These are phyloP conservation scores for Drosophila watanabei DNA, from an alignment of 1,140 invertebrate species.

Conservation along the genomic window DNA sequence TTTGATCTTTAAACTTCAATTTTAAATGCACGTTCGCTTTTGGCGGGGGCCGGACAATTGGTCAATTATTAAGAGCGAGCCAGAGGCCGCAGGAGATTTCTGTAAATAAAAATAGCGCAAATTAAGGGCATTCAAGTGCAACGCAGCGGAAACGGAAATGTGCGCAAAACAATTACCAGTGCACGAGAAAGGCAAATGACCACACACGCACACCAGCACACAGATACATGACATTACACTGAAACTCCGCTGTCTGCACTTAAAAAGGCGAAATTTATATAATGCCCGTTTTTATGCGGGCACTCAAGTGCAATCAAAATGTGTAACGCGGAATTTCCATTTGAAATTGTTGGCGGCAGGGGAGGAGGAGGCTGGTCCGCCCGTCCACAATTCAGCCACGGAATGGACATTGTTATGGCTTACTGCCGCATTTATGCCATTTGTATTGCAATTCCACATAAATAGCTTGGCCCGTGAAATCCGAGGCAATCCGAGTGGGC, in stretches of 20 bases:
- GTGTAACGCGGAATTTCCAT: conserved; percentile 75
- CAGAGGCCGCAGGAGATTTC: conserved; percentile 25
- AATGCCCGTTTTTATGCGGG: conserved; percentile 74
- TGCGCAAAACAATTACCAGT: conserved; percentile 75
- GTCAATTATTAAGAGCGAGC: conserved; percentile 57
- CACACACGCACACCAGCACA: conserved; percentile 12
- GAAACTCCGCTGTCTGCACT: conserved; percentile 55
- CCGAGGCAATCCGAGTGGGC: not conserved
- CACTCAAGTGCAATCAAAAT: conserved; percentile 80
- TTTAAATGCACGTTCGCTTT: conserved; percentile 28
- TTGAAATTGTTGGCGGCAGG: conserved; percentile 26
- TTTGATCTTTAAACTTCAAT: not conserved
- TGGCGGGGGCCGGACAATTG: conserved; percentile 47
- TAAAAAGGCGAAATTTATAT: conserved; percentile 68
- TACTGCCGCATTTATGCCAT: conserved; percentile 28
- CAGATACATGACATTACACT: conserved; percentile 34
- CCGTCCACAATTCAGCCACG: conserved; percentile 59
- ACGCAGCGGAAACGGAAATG: conserved; percentile 78
- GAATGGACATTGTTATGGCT: conserved; percentile 66
- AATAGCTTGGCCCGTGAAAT: conserved; percentile 18
- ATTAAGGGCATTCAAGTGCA: conserved; percentile 79
- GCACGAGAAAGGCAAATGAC: conserved; percentile 30
- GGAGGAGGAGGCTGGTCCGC: not conserved
- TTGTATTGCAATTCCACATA: conserved; percentile 42
- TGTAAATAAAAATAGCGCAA: conserved; percentile 74